A percentile compares a stretch with the other conserved stretches of the same genome.
Evolutionary conservation across 2,113 vertebrate genomes (phyloP).

Genomic region (Hyperopisus bebe): DNA sequence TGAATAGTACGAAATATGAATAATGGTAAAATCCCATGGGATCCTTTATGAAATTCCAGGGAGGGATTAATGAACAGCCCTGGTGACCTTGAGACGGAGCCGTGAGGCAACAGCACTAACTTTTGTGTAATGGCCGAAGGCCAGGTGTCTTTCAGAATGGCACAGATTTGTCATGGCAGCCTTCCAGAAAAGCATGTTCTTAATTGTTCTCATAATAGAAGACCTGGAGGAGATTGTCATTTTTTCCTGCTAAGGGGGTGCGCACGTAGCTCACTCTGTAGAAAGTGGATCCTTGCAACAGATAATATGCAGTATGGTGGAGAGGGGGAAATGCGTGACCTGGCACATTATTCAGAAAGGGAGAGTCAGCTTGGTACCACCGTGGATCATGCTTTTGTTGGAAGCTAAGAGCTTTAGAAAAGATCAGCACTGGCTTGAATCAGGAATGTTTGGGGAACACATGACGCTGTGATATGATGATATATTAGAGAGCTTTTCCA

Average conservation of each 20-base stretch:
- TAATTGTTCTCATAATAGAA: conserved; percentile 39
- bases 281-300: conserved; percentile 6
- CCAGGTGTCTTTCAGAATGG: conserved; percentile 24
- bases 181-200: conserved; percentile 45
- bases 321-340: not conserved
- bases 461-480: not conserved
- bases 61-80: not conserved
- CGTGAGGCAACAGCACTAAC: not conserved
- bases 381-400: not conserved
- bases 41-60: not conserved
- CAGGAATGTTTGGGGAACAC: not conserved
- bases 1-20: not conserved
- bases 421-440: not conserved
- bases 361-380: not conserved
- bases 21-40: not conserved
- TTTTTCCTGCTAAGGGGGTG: conserved; percentile 26
- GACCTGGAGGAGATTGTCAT: conserved; percentile 35
- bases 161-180: conserved; percentile 28
- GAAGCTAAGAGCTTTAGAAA: not conserved
- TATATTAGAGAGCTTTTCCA: not conserved
- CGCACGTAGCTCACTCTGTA: conserved; percentile 27
- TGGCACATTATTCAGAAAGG: not conserved
- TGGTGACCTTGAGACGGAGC: not conserved
- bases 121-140: conserved; percentile 26
- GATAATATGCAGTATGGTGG: not conserved